phyloP scores from a whole-genome alignment of 2,888 invertebrate genomes.

The Lepidochitona cinerea region DNA sequence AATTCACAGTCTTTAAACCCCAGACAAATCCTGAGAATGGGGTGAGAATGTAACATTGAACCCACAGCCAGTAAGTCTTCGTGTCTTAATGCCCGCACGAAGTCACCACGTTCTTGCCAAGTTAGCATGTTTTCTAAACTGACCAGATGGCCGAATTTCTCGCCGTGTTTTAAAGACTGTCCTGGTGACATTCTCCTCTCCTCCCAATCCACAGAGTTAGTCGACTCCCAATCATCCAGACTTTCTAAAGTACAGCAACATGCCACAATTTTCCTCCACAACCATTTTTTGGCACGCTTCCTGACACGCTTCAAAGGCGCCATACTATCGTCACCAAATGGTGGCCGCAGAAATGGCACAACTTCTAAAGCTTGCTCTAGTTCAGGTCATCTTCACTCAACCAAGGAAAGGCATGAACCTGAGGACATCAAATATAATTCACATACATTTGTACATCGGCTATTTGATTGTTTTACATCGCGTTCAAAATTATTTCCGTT shows the following conservation, averaged over 20 bases:
- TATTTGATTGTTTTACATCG: too few species aligned
- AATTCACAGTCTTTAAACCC: neutral
- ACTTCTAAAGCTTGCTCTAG: too few species aligned
- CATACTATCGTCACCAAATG: too few species aligned
- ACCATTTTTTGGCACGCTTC: neutral
- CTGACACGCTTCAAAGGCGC: neutral
- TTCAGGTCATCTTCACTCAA: too few species aligned
- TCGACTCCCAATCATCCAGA: neutral
- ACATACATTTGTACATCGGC: too few species aligned
- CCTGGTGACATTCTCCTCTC: neutral
- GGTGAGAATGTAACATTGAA: neutral
- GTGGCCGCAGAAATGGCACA: too few species aligned
- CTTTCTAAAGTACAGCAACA: neutral
- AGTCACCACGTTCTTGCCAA: neutral
- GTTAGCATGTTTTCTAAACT: neutral
- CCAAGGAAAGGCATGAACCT: too few species aligned
- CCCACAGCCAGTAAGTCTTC: neutral
- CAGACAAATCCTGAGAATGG: neutral
- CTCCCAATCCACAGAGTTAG: neutral
- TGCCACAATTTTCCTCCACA: neutral
- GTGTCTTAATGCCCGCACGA: neutral
- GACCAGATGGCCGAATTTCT: slow-evolving; percentile 1
- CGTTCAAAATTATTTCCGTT: too few species aligned
- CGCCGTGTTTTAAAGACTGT: neutral
- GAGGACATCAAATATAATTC: too few species aligned